These are phyloP conservation scores for Poeciliopsis turneri DNA, from an alignment of 2,797 vertebrate genomes.

Conservation along the genomic window DNA sequence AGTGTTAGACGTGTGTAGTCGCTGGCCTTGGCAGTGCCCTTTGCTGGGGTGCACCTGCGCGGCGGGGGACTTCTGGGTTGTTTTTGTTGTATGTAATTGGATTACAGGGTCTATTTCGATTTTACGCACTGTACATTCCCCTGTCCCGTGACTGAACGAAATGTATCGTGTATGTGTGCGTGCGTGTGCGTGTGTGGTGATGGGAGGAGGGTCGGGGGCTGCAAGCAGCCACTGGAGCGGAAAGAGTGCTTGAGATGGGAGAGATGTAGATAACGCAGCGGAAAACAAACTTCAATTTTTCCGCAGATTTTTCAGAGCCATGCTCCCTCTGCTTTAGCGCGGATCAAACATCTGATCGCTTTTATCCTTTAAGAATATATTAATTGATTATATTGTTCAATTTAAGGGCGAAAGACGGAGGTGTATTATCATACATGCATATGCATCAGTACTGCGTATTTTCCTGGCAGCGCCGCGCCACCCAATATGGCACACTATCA, in stretches of 20 bases:
- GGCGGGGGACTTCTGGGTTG: constrained; percentile 53
- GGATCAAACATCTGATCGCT: constrained; percentile 11
- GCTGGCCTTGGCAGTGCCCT: constrained; percentile 73
- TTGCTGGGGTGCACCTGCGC: constrained; percentile 69
- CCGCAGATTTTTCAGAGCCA: constrained; percentile 49
- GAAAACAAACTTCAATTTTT: constrained; percentile 79
- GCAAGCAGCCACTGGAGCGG: constrained; percentile 77
- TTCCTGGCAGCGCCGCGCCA: constrained; percentile 79
- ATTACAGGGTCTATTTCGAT: constrained; percentile 76
- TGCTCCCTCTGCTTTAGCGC: constrained; percentile 44
- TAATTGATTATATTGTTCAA: constrained; percentile 31
- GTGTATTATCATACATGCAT: constrained; percentile 79
- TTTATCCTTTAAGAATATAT: constrained; percentile 25
- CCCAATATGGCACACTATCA: constrained; percentile 49
- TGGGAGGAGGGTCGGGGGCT: constrained; percentile 56
- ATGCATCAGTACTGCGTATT: constrained; percentile 86
- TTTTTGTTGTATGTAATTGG: constrained; percentile 75
- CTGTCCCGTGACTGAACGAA: constrained; percentile 73
- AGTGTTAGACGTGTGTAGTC: constrained; percentile 32
- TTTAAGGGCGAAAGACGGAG: constrained; percentile 44
- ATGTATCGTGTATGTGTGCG: constrained; percentile 41
- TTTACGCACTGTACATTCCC: constrained; percentile 71
- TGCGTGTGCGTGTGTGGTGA: constrained; percentile 13
- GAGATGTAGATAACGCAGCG: constrained; percentile 79
- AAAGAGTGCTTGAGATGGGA: constrained; percentile 80